A percentile compares a stretch with the other conserved stretches of the same genome.
Evolutionary conservation across 2,797 vertebrate species (phyloP).

Genomic region (Anabas testudineus): DNA sequence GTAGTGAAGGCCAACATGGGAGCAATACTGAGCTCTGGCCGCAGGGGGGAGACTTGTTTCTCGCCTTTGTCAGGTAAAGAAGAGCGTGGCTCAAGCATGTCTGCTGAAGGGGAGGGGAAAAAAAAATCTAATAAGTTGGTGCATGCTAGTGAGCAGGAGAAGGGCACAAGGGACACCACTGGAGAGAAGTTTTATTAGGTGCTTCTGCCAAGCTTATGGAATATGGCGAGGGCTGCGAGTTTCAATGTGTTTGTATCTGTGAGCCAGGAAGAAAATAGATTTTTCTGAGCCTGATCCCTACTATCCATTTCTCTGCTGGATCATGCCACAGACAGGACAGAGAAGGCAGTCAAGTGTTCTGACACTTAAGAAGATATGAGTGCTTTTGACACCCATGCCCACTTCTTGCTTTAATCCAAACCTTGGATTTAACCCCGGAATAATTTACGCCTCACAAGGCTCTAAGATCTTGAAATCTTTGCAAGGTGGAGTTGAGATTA

Average conservation of each 20-base stretch:
- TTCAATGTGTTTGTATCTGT: slow-evolving; percentile 33
- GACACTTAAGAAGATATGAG: slow-evolving; percentile 61
- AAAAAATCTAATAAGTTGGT: slow-evolving; percentile 64
- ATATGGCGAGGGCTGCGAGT: slow-evolving; percentile 41
- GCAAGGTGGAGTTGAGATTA: slow-evolving; percentile 14
- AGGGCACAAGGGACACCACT: slow-evolving; percentile 72
- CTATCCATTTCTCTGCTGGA: slow-evolving; percentile 66
- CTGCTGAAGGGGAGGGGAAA: slow-evolving; percentile 38
- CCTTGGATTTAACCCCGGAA: slow-evolving; percentile 53
- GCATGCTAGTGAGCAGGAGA: slow-evolving; percentile 67
- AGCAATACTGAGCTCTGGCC: slow-evolving; percentile 39
- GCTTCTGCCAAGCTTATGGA: slow-evolving; percentile 70
- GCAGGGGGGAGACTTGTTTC: slow-evolving; percentile 36
- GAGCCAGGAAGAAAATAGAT: slow-evolving; percentile 53
- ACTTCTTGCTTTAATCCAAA: slow-evolving; percentile 57
- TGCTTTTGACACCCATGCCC: slow-evolving; percentile 56
- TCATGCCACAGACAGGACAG: slow-evolving; percentile 57
- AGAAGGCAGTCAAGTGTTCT: slow-evolving; percentile 72
- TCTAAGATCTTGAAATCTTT: slow-evolving; percentile 23
- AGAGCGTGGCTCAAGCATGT: slow-evolving; percentile 35
- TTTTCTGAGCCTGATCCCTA: slow-evolving; percentile 65
- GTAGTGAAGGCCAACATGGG: slow-evolving; percentile 30
- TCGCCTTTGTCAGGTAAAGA: slow-evolving; percentile 60
- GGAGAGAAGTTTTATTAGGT: slow-evolving; percentile 76
- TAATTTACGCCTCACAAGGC: slow-evolving; percentile 27